phyloP scores from a whole-genome alignment of 2,797 vertebrate genomes.

The Gorsachius magnificus region DNA sequence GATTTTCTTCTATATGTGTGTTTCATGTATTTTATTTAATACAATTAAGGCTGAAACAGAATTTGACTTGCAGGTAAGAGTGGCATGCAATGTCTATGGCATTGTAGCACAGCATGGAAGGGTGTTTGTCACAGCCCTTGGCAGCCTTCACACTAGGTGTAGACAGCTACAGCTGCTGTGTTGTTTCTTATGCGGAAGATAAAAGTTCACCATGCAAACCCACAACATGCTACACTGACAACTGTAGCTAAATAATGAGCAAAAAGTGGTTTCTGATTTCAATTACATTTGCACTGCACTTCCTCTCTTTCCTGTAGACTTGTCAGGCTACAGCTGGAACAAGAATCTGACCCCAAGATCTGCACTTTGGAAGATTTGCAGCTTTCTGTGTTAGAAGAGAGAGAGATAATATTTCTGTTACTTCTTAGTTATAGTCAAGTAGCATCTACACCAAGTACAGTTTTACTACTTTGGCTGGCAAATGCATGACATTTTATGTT shows the following conservation, averaged over 20 bases:
- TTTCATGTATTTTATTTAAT: background rate
- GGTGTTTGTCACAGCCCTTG: background rate
- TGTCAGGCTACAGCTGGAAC: background rate
- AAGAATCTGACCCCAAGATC: background rate
- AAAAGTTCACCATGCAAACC: background rate
- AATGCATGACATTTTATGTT: background rate
- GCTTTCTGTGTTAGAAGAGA: background rate
- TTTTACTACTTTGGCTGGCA: background rate
- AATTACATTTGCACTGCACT: background rate
- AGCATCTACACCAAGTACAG: background rate
- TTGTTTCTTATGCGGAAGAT: background rate
- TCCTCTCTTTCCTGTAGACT: background rate
- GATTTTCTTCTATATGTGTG: background rate
- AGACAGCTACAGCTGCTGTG: background rate
- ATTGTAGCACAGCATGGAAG: background rate
- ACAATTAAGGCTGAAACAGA: background rate
- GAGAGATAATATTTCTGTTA: background rate
- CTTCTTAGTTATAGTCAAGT: background rate
- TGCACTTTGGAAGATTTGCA: background rate
- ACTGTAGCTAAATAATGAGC: background rate
- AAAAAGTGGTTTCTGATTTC: background rate
- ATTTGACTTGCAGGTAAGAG: background rate
- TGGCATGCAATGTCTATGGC: fast-evolving
- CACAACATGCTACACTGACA: background rate
- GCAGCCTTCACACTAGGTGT: background rate